Evolutionary conservation across 2,888 invertebrate species (phyloP).

Genomic region (Troglohyphantes excavatus): DNA sequence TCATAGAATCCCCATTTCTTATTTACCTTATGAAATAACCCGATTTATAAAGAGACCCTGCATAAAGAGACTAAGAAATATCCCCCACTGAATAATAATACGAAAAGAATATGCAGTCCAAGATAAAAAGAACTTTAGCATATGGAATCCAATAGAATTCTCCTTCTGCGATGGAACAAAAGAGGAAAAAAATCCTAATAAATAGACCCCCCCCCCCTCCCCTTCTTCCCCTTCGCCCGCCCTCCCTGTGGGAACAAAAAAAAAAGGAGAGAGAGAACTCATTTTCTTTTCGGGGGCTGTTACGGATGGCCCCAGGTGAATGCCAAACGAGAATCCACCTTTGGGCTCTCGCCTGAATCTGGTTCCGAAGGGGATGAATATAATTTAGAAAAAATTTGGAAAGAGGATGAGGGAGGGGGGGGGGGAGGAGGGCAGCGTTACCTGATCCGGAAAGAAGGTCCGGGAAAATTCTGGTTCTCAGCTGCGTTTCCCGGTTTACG

Average conservation of each 20-base stretch:
- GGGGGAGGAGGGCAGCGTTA: too few species aligned
- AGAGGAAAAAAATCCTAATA: background rate
- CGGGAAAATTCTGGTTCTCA: too few species aligned
- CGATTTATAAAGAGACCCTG: too few species aligned
- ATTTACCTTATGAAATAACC: too few species aligned
- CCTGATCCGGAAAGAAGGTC: background rate
- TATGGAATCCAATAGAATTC: background rate
- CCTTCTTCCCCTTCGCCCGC: too few species aligned
- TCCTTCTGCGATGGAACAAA: background rate
- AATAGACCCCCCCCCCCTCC: background rate
- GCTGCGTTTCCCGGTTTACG: background rate
- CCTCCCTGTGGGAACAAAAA: too few species aligned
- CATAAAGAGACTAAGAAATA: too few species aligned
- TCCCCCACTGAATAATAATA: background rate
- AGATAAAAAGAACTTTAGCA: background rate
- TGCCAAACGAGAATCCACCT: background rate
- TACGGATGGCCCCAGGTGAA: background rate
- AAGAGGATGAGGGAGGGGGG: background rate
- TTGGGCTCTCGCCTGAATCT: background rate
- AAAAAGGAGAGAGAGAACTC: background rate
- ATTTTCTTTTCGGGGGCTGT: slow-evolving; percentile 6
- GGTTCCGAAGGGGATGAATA: background rate
- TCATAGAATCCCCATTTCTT: too few species aligned
- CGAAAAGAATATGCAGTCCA: background rate
- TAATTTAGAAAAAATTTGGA: background rate